Evolutionary conservation across 2,888 invertebrate species (phyloP).

Genomic region (Metacarcinus magister): DNA sequence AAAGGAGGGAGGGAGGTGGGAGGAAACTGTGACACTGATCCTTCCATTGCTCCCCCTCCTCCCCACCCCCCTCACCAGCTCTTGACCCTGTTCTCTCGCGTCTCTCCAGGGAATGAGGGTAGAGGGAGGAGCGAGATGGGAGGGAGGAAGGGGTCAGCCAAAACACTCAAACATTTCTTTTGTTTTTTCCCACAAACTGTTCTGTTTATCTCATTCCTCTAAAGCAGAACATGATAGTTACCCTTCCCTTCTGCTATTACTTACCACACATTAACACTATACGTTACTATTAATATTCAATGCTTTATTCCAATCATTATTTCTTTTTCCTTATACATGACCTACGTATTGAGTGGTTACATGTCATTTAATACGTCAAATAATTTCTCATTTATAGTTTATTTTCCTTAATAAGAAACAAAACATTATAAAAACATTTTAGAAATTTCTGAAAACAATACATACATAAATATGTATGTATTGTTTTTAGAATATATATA

Average conservation of each 20-base stretch:
- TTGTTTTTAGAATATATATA: no score
- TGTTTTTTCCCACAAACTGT: background rate
- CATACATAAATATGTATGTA: no score
- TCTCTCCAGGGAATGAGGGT: slow-evolving; percentile 29
- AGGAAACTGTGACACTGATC: slow-evolving; percentile 53
- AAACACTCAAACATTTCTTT: background rate
- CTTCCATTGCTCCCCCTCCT: slow-evolving; percentile 20
- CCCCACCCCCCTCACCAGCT: background rate
- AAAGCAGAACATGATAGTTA: background rate
- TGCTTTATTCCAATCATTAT: background rate
- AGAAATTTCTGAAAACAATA: no score
- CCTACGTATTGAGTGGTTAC: no score
- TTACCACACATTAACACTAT: background rate
- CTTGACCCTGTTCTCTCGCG: slow-evolving; percentile 21
- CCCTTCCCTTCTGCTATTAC: background rate
- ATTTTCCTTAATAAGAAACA: no score
- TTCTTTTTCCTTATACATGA: background rate
- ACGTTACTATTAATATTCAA: background rate
- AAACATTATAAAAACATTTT: no score
- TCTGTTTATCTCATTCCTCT: background rate
- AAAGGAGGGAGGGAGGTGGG: background rate
- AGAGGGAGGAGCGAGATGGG: background rate
- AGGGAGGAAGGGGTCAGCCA: slow-evolving; percentile 16
- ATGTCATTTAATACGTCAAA: no score
- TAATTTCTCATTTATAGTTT: no score